These are phyloP conservation scores for Euwallacea fornicatus DNA, from an alignment of 1,140 invertebrate species.

Conservation along the genomic window DNA sequence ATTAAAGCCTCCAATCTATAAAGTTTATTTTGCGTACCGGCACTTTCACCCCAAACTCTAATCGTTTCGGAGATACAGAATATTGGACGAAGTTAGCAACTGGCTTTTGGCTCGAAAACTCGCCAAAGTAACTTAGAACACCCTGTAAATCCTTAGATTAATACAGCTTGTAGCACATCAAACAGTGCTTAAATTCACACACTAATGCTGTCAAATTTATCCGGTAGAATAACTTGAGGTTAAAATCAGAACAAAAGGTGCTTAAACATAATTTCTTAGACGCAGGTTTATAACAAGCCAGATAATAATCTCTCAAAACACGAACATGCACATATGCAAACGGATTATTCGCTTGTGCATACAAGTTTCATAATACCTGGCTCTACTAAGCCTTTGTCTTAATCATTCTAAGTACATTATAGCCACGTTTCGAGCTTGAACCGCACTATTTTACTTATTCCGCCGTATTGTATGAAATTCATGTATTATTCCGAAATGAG, in stretches of 20 bases:
- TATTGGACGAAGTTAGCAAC: no score
- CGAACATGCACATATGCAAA: constrained; percentile 28
- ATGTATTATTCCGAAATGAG: no score
- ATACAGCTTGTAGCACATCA: no score
- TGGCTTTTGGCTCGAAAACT: no score
- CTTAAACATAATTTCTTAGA: constrained; percentile 1
- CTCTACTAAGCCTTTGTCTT: constrained; percentile 26
- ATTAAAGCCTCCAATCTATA: no score
- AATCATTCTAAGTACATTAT: constrained; percentile 28
- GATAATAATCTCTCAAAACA: constrained; percentile 34
- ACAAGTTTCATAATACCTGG: constrained; percentile 23
- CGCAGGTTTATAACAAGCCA: constrained; percentile 6
- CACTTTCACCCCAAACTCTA: no score
- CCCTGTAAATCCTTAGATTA: no score
- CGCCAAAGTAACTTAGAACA: no score
- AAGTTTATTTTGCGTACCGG: no score
- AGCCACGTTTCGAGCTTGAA: constrained; percentile 9
- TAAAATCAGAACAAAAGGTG: constrained; percentile 4
- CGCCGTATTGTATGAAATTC: background rate
- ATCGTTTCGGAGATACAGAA: no score
- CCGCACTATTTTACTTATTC: constrained; percentile 20
- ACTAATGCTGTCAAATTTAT: no score
- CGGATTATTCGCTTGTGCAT: constrained; percentile 26
- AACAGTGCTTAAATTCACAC: no score
- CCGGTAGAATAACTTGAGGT: background rate